Percentiles rank a stretch among this genome's conserved stretches.
Evolutionary conservation across 2,888 invertebrate genomes (phyloP).

Genomic region (Opisthograptis luteolata): DNA sequence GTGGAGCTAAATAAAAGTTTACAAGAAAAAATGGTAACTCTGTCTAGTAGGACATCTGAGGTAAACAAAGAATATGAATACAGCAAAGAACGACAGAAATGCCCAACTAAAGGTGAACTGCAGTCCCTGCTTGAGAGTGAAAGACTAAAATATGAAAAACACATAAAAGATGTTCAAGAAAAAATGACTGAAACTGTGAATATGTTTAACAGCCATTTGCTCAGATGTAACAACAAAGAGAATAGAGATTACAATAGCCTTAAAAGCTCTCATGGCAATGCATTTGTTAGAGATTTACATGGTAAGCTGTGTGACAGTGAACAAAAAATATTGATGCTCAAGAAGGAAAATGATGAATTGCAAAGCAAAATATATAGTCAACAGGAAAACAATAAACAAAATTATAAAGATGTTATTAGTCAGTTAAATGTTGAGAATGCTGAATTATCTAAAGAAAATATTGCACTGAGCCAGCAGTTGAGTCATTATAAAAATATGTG

Average conservation of each 20-base stretch:
- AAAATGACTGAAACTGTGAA: conserved; percentile 69
- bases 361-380: conserved; percentile 49
- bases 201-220: conserved; percentile 64
- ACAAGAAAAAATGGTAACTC: conserved; percentile 68
- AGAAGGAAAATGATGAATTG: conserved; percentile 76
- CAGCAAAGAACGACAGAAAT: conserved; percentile 48
- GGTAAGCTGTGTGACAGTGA: conserved; percentile 77
- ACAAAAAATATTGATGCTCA: conserved; percentile 74
- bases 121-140: conserved; percentile 68
- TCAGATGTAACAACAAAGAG: conserved; percentile 40
- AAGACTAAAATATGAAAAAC: conserved; percentile 73
- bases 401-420: conserved; percentile 71
- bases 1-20: conserved; percentile 77
- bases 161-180: conserved; percentile 63
- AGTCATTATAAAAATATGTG: conserved; percentile 64
- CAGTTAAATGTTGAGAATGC: conserved; percentile 76
- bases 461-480: conserved; percentile 65
- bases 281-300: conserved; percentile 71
- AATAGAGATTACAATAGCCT: conserved; percentile 46
- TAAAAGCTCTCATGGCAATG: conserved; percentile 48
- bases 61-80: conserved; percentile 42
- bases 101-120: conserved; percentile 68
- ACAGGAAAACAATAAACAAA: conserved; percentile 61
- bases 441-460: conserved; percentile 76
- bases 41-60: conserved; percentile 53